Base-by-base conservation (phyloP, 2,113 vertebrate genomes). In the Cynocephalus volans region DNA sequence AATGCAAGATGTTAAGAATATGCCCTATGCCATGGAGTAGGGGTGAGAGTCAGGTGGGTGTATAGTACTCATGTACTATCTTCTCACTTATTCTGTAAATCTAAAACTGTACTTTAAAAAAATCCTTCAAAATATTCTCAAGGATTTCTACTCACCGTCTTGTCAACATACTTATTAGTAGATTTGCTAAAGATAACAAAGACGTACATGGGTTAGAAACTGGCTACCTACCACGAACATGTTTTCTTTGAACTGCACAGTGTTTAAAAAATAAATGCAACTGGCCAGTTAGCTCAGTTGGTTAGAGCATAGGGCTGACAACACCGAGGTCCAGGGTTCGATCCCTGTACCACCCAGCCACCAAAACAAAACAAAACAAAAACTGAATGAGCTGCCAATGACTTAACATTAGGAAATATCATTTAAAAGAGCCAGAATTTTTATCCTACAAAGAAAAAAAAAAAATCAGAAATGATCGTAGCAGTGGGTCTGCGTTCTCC, bases 331-430 rank as follows among this genome's bases (percentile, higher is more conserved):
- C 41, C 41, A 41, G 41, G 41, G 41, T 41, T 41, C 3, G 41
- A 41, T 41, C 41, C 41, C 41, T 41, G 41, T 41, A 41, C 41
- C 41, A 41, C 41, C 41, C 41, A 41, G 41, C 41, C 41, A 41
- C 41, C 41, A 41, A 41, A 41, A 41, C 41, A 41, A 41, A 41
- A 41, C 41, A 41, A 41, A 41, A 41, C 41, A 41, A 41, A 41
- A 41, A 41, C 41, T 41, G 41, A 41, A 41, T 19, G 9, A 64
- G 23, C 13, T 96, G 69, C 8, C 36, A 77, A 7, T 60, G 50
- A 91, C 26, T 90, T 72, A 92, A 93, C 89, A 48, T 56, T n/a
- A 56, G 56, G 4, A 95, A 79, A 82, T 33, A 87, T 3, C 85
- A 69, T 24, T 82, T 86, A 31, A 11, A 93, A 64, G 62, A 73